phyloP scores from a whole-genome alignment of 2,888 invertebrate genomes.

The Lasius fuliginosus region DNA sequence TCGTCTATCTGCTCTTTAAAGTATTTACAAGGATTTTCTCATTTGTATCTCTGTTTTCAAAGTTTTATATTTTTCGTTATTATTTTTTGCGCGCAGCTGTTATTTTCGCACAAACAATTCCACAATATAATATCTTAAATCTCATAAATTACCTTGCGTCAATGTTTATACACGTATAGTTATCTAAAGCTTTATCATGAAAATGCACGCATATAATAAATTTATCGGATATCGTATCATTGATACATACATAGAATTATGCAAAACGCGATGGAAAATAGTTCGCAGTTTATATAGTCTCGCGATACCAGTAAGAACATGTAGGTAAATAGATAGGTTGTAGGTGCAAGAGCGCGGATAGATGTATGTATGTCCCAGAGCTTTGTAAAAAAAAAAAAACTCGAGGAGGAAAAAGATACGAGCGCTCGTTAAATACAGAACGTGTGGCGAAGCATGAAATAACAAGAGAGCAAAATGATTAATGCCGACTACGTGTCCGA shows the following conservation, averaged over 20 bases:
- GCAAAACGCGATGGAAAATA: slow-evolving; percentile 36
- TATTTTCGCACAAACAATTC: slow-evolving; percentile 5
- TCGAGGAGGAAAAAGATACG: slow-evolving; percentile 28
- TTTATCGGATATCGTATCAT: slow-evolving; percentile 29
- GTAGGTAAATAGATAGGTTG: slow-evolving; percentile 27
- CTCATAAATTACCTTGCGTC: background rate
- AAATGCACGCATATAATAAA: slow-evolving; percentile 26
- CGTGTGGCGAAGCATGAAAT: slow-evolving; percentile 13
- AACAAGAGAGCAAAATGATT: slow-evolving; percentile 41
- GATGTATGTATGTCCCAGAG: slow-evolving; percentile 15
- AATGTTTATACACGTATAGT: background rate
- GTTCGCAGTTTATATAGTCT: slow-evolving; percentile 24
- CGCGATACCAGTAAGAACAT: slow-evolving; percentile 4
- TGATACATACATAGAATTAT: slow-evolving; percentile 27
- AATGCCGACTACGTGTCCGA: slow-evolving; percentile 29
- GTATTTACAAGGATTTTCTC: slow-evolving; percentile 17
- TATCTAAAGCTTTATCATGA: slow-evolving; percentile 24
- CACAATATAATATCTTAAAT: background rate
- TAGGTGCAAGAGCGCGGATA: background rate
- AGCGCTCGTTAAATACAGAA: slow-evolving; percentile 43
- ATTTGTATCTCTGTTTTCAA: slow-evolving; percentile 14
- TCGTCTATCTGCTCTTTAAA: slow-evolving; percentile 22
- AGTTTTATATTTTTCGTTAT: background rate
- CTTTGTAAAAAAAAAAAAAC: background rate
- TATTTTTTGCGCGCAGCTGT: background rate